A percentile compares a stretch with the other conserved stretches of the same genome.
Conservation (phyloP, 2,888 invertebrate species). For the Anarsia innoxiella region DNA sequence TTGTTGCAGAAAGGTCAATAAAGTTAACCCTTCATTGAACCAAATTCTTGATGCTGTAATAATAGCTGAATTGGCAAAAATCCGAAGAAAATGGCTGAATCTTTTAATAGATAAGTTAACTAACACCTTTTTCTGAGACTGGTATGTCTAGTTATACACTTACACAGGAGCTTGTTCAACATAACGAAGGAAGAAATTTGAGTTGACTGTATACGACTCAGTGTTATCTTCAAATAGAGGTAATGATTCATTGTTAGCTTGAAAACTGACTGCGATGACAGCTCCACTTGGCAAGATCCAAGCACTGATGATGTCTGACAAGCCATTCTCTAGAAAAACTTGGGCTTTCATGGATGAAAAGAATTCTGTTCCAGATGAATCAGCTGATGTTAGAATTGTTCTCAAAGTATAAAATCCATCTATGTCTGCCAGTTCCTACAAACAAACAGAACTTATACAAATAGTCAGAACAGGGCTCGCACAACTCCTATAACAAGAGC, state of each 20-base stretch:
- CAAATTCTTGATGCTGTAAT: no score
- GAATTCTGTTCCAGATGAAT: slow-evolving; percentile 80
- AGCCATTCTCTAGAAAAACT: slow-evolving; percentile 82
- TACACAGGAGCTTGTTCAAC: slow-evolving; percentile 87
- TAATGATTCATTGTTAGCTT: slow-evolving; percentile 51
- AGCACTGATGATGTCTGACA: slow-evolving; percentile 86
- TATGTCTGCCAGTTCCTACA: slow-evolving; percentile 77
- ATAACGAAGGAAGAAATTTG: slow-evolving; percentile 85
- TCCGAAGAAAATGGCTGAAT: no score
- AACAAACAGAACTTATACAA: no score
- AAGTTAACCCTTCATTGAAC: no score
- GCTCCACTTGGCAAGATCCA: slow-evolving; percentile 87
- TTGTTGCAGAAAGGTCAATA: no score
- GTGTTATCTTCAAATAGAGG: slow-evolving; percentile 22
- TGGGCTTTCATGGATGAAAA: slow-evolving; percentile 88
- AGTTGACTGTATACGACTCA: slow-evolving; percentile 77
- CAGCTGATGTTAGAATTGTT: slow-evolving; percentile 79
- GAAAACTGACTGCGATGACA: slow-evolving; percentile 81
- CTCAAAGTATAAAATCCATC: slow-evolving; percentile 85
- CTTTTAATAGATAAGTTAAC: background rate
- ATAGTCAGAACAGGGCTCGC: no score
- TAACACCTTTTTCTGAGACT: background rate
- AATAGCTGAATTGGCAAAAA: no score
- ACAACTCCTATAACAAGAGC: no score
- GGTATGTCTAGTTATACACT: no score